Percentiles rank a stretch among this genome's conserved stretches.
Evolutionary conservation across 2,888 invertebrate genomes (phyloP).

Genomic region (Rhynchonema sp.): DNA sequence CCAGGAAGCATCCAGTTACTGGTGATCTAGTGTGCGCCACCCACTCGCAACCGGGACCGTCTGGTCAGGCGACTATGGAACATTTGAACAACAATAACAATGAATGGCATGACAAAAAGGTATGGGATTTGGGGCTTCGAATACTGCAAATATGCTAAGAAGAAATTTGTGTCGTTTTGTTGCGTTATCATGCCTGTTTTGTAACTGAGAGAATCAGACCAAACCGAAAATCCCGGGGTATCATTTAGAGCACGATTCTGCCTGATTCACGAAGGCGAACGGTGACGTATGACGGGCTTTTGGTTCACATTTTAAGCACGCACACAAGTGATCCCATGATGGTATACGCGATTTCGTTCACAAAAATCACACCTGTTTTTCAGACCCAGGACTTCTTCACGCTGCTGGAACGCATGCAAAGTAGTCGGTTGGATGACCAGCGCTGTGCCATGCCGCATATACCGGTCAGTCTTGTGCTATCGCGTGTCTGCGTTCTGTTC

Average conservation of each 20-base stretch:
- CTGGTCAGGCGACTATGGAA: neutral
- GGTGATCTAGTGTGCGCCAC: neutral
- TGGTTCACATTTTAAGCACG: no score
- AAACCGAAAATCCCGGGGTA: no score
- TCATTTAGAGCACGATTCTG: no score
- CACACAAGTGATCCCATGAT: no score
- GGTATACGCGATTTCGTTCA: no score
- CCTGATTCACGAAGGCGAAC: no score
- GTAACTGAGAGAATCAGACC: no score
- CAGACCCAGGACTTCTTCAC: slow-evolving; percentile 59
- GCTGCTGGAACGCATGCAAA: slow-evolving; percentile 75
- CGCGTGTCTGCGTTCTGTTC: neutral
- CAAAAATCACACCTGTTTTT: no score
- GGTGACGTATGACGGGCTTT: no score
- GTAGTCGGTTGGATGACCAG: slow-evolving; percentile 85
- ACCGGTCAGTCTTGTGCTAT: slow-evolving; percentile 12
- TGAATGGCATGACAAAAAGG: neutral
- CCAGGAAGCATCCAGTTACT: neutral
- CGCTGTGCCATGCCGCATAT: slow-evolving; percentile 63
- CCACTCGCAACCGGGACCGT: neutral
- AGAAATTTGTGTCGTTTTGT: no score
- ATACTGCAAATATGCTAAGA: no score
- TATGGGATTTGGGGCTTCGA: neutral
- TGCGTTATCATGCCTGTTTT: no score
- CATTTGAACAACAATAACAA: neutral